Base-by-base conservation (phyloP, 2,888 invertebrate genomes). In the Monoplex corrugatus region DNA sequence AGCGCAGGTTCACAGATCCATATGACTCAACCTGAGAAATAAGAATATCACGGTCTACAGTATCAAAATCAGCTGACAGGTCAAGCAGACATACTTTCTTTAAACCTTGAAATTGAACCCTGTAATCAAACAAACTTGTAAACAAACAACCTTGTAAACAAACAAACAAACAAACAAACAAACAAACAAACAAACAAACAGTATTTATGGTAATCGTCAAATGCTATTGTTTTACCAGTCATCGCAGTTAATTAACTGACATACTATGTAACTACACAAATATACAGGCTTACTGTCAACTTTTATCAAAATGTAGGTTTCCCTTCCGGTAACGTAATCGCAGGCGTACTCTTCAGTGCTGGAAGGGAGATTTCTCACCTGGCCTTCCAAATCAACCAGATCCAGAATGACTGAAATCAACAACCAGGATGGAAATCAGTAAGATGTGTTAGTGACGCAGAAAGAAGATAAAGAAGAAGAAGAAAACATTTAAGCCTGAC, bases 341-440 rank as follows among this genome's bases (percentile, higher is more conserved):
- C 91, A 92, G 28, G 94, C 95, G 90, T 94, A 95, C 80, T 95
- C 95, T 86, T 92, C 92, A 10, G 91, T 86, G 35, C 93, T 86
- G 16, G 92, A 91, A 3, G 94, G 91, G n/a, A 94, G 88, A 87
- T 94, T 93, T 75, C 93, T 93, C 44, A 95, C 93, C 83, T 94
- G 94, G 10, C 95, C 95, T 0, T 94, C 94, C 44, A 93, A 89
- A 86, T 95, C 95, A 2, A 94, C 93, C 32, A 95, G 90, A 86
- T 95, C 95, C 50, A 95, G 92, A 3, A 89, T 89, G 83, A 93
- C 94, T 94, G 92, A 86, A 92, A 92, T 2, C 93, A 91, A 90
- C 95, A 95, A 92, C 94, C 93, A 32, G 95, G 94, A 87, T 95
- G 94, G 86, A 95, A 93, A n/a, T n/a, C n/a, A n/a, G n/a, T n/a